Evolutionary conservation across 2,888 invertebrate species (phyloP).

Genomic region (Serripes groenlandicus): DNA sequence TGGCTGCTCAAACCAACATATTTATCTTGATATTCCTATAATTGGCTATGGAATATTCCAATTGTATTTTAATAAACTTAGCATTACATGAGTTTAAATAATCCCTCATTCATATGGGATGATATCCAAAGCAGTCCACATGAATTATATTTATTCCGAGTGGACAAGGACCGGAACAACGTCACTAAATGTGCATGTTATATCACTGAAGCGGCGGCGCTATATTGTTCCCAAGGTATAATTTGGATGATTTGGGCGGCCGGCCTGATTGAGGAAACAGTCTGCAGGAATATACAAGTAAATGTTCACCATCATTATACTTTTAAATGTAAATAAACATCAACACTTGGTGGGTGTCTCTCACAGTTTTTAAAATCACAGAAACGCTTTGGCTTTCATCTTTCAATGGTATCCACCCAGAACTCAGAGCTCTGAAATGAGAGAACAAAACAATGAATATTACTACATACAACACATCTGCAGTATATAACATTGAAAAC

Average conservation of each 20-base stretch:
- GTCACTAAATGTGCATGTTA: no score
- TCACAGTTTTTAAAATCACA: conserved; percentile 15
- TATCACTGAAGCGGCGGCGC: no score
- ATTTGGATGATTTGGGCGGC: background rate
- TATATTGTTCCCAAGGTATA: background rate
- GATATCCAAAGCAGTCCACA: background rate
- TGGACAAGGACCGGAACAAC: background rate
- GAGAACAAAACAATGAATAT: background rate
- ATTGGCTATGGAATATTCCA: no score
- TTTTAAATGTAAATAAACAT: background rate
- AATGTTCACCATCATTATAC: background rate
- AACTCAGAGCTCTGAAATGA: conserved; percentile 16
- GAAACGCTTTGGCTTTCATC: conserved; percentile 22
- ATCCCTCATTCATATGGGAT: no score
- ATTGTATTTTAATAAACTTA: no score
- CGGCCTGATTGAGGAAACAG: background rate
- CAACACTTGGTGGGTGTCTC: background rate
- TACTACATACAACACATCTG: background rate
- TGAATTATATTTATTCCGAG: background rate
- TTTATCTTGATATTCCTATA: no score
- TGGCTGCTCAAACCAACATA: no score
- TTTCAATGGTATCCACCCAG: background rate
- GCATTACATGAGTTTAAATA: no score
- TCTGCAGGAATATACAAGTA: background rate
- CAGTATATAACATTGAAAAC: background rate